phyloP scores from a whole-genome alignment of 2,888 invertebrate genomes.

The Drosophila mercatorum region DNA sequence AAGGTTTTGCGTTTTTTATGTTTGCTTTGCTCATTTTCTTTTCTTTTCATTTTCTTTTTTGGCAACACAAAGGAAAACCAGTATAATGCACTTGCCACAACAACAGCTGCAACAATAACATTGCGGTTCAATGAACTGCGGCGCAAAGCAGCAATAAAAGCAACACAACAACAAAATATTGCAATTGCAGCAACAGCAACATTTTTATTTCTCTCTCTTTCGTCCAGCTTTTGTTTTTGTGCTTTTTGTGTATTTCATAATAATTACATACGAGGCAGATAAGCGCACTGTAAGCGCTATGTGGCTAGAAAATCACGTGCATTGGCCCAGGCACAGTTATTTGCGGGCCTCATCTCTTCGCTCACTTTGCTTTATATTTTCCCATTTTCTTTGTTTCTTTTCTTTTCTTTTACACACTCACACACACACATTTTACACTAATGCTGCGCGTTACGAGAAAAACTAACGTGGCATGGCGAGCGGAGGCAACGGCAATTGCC shows the following conservation, averaged over 20 bases:
- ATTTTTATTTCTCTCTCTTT: slow-evolving; percentile 34
- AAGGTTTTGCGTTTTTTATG: slow-evolving; percentile 53
- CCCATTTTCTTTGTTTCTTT: slow-evolving; percentile 6
- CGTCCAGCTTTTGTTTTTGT: slow-evolving; percentile 5
- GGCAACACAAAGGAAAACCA: slow-evolving; percentile 75
- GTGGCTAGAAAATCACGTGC: slow-evolving; percentile 70
- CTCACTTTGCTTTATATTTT: slow-evolving; percentile 1
- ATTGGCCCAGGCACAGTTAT: slow-evolving; percentile 64
- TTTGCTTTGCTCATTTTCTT: slow-evolving; percentile 33
- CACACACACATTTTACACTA: slow-evolving; percentile 12
- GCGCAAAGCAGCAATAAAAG: slow-evolving; percentile 39
- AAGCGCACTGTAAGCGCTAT: slow-evolving; percentile 48
- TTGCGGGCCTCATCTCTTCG: slow-evolving; percentile 48
- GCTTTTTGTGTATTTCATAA: slow-evolving; percentile 63
- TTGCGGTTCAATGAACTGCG: slow-evolving; percentile 65
- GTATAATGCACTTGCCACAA: slow-evolving; percentile 74
- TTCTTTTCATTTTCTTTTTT: slow-evolving; percentile 48
- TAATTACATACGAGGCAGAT: slow-evolving; percentile 66
- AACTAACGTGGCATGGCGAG: slow-evolving; percentile 27
- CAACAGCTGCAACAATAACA: slow-evolving; percentile 28
- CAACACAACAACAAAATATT: slow-evolving; percentile 43
- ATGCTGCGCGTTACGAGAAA: slow-evolving; percentile 30
- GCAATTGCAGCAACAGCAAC: slow-evolving; percentile 65
- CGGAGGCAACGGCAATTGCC: slow-evolving; percentile 27
- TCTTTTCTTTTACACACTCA: background rate